Conservation (phyloP, 2,797 vertebrate species). For the Pelobates cultripes region DNA sequence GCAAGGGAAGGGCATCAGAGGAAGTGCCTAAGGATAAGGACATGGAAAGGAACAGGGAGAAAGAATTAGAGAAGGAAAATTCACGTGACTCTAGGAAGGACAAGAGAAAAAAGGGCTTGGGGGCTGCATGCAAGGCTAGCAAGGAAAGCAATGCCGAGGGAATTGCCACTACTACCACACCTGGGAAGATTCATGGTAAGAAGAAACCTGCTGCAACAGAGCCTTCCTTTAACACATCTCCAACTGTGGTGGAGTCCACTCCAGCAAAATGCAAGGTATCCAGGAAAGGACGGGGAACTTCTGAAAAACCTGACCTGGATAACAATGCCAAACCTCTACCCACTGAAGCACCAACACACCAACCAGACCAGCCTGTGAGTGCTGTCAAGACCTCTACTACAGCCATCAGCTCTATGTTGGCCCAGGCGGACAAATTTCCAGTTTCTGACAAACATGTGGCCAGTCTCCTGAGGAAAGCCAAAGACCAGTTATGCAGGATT, state of each 20-base stretch:
- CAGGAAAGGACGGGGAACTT: slow-evolving; percentile 83
- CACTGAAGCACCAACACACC: slow-evolving; percentile 71
- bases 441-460: slow-evolving; percentile 92
- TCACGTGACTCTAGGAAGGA: slow-evolving; percentile 87
- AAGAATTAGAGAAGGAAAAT: slow-evolving; percentile 93
- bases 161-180: slow-evolving; percentile 73
- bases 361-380: slow-evolving; percentile 68
- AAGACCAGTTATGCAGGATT: slow-evolving; percentile 94
- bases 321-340: slow-evolving; percentile 64
- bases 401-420: slow-evolving; percentile 88
- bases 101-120: slow-evolving; percentile 84
- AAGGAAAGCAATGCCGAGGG: slow-evolving; percentile 80
- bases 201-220: slow-evolving; percentile 82
- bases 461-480: slow-evolving; percentile 93
- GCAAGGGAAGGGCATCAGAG: slow-evolving; percentile 78
- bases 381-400: slow-evolving; percentile 81
- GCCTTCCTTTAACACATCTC: slow-evolving; percentile 67
- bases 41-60: slow-evolving; percentile 79
- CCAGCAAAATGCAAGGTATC: slow-evolving; percentile 80
- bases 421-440: slow-evolving; percentile 90
- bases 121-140: slow-evolving; percentile 70
- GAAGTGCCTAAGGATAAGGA: slow-evolving; percentile 81
- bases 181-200: slow-evolving; percentile 84
- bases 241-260: slow-evolving; percentile 72
- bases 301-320: slow-evolving; percentile 77